Base-by-base conservation (phyloP, 2,113 vertebrate genomes). In the Notarius lentiginosus region DNA sequence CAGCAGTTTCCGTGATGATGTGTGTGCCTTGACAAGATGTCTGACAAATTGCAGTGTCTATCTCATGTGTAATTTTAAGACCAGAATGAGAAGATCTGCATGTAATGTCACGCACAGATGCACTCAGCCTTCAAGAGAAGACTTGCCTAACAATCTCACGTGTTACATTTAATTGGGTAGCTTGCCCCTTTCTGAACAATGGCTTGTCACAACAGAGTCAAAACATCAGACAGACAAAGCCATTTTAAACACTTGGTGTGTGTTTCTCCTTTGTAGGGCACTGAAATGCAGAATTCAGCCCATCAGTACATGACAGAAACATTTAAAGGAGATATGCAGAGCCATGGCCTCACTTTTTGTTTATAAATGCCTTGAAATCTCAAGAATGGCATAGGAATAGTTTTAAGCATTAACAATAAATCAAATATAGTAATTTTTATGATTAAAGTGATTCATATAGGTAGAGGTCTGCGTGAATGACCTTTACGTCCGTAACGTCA, bases 11-110 rank as follows among this genome's bases (percentile, higher is more conserved):
- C 4, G 47, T n/a, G 17, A 58, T 92, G 92, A 89, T 65, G 89
- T 88, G 90, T 92, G 90, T 88, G 90, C 92, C 93, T 82, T 34
- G 87, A 75, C 86, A 89, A 91, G 91, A 92, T 91, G 92, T 92
- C 90, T 94, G 92, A 95, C 94, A 94, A 93, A 95, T 93, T 90
- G 88, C 60, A 83, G 66, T 88, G 83, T 87, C 90, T 88, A 91
- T 80, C 49, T 82, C 86, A 91, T 89, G 77, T 90, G 92, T 93
- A 82, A 90, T 91, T 86, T 75, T 24, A 88, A 53, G 87, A 81
- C 84, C 70, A 85, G 88, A 91, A 88, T 88, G 24, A 91, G 88
- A 85, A 88, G 53, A 90, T 88, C 83, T 90, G 83, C 89, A 88
- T 88, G 87, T 84, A 86, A 76, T 83, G 76, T 73, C 89, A 90